These are phyloP conservation scores for Galemys pyrenaicus DNA, from an alignment of 2,113 vertebrate genomes.

Conservation along the genomic window DNA sequence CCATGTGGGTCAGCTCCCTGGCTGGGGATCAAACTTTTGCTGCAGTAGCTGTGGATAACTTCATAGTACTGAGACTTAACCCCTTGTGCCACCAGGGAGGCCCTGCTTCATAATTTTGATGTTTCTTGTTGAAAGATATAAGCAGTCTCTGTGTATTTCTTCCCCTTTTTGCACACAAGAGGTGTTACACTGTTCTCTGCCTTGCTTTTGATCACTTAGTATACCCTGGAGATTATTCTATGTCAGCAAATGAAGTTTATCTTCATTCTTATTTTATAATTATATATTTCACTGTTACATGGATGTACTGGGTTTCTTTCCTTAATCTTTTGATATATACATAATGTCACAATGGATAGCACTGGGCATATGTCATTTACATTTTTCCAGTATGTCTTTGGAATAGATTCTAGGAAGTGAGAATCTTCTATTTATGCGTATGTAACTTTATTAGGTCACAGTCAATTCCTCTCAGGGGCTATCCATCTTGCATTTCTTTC, in stretches of 20 bases:
- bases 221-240: not conserved
- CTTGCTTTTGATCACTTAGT: not conserved
- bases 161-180: not conserved
- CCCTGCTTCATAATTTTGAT: slow-evolving; percentile 29
- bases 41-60: too few species aligned
- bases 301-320: not conserved
- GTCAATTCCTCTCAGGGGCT: not conserved
- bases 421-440: not conserved
- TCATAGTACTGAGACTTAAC: too few species aligned
- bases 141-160: not conserved
- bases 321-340: not conserved
- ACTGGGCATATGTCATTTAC: not conserved
- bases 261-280: not conserved
- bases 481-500: not conserved
- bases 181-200: not conserved
- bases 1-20: too few species aligned
- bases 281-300: not conserved
- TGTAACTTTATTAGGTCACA: slow-evolving; percentile 28
- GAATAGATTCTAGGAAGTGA: not conserved
- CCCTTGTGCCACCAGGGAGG: too few species aligned
- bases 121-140: slow-evolving; percentile 1
- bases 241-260: not conserved
- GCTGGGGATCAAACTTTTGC: too few species aligned
- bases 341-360: not conserved
- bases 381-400: slow-evolving; percentile 24